Percentiles rank a stretch among this genome's conserved stretches.
These are phyloP conservation scores for Eupithecia exiguata DNA, from an alignment of 2,888 invertebrate species.

Conservation along the genomic window DNA sequence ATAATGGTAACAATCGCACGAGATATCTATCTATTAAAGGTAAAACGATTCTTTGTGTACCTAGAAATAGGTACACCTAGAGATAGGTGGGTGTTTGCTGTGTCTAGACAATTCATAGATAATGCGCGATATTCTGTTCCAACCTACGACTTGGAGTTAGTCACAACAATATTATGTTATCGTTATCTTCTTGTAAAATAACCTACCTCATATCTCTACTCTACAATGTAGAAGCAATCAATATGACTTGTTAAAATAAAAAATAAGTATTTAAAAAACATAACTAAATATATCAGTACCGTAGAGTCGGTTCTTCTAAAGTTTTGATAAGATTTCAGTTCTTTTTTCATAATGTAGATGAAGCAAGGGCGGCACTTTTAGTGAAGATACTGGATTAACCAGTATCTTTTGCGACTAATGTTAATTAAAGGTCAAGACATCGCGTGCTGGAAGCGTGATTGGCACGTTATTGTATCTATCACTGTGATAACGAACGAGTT, in stretches of 20 bases:
- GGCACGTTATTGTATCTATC: slow-evolving; percentile 32
- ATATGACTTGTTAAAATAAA: background rate
- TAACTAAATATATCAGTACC: too few relatives aligned
- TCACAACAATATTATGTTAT: slow-evolving; percentile 6
- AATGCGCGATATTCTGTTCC: background rate
- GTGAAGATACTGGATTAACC: background rate
- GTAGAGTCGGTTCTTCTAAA: background rate
- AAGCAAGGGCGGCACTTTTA: background rate
- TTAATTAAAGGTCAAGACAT: slow-evolving; percentile 25
- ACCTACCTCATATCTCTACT: background rate
- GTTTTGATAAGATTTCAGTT: background rate
- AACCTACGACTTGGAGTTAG: background rate
- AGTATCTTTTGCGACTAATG: slow-evolving; percentile 24
- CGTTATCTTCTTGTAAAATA: background rate
- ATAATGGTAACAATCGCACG: background rate
- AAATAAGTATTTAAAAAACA: background rate
- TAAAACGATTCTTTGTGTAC: slow-evolving; percentile 6
- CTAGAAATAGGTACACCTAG: background rate
- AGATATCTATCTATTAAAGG: background rate
- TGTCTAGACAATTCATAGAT: slow-evolving; percentile 17
- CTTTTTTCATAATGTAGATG: background rate
- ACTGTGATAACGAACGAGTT: slow-evolving; percentile 4
- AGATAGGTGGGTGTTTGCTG: slow-evolving; percentile 12
- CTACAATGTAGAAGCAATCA: background rate
- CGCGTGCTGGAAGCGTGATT: slow-evolving; percentile 40